A percentile compares a stretch with the other conserved stretches of the same genome.
Evolutionary conservation across 2,888 invertebrate genomes (phyloP).

Genomic region (Baccha elongata): DNA sequence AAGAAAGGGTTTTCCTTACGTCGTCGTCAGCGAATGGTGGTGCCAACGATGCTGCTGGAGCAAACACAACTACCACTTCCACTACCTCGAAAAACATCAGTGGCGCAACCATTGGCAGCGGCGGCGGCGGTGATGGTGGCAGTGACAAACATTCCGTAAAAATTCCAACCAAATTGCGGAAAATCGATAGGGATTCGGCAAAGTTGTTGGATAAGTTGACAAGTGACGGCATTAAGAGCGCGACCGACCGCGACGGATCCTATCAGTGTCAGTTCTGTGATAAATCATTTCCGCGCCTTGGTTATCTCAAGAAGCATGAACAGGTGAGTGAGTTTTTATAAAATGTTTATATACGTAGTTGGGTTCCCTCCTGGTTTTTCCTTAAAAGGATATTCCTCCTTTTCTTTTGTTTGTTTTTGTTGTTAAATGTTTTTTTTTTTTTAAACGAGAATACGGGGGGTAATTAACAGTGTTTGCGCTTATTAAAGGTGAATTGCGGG

Average conservation of each 20-base stretch:
- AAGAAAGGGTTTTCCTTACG: slow-evolving; percentile 68
- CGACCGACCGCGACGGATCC: slow-evolving; percentile 85
- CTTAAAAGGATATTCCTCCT: slow-evolving; percentile 61
- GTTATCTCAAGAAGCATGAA: slow-evolving; percentile 95
- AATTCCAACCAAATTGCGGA: slow-evolving; percentile 81
- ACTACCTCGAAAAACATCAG: slow-evolving; percentile 70
- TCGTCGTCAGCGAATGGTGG: slow-evolving; percentile 59
- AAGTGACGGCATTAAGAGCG: slow-evolving; percentile 81
- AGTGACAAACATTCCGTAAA: slow-evolving; percentile 78
- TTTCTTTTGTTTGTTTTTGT: slow-evolving; percentile 2
- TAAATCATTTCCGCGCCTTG: slow-evolving; percentile 93
- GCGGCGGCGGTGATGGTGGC: slow-evolving; percentile 72
- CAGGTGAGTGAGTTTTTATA: slow-evolving; percentile 86
- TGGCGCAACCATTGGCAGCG: slow-evolving; percentile 76
- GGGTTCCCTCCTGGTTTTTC: slow-evolving; percentile 43
- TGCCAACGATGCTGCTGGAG: slow-evolving; percentile 66
- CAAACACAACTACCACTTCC: slow-evolving; percentile 52
- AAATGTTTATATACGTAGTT: background rate
- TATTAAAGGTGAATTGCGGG: slow-evolving; percentile 68
- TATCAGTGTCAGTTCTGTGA: slow-evolving; percentile 96
- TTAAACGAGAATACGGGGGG: slow-evolving; percentile 35
- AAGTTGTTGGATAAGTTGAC: slow-evolving; percentile 80
- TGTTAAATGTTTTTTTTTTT: background rate
- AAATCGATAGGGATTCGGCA: slow-evolving; percentile 84
- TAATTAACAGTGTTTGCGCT: slow-evolving; percentile 73